phyloP scores from a whole-genome alignment of 2,797 vertebrate genomes.

The Nasua narica region DNA sequence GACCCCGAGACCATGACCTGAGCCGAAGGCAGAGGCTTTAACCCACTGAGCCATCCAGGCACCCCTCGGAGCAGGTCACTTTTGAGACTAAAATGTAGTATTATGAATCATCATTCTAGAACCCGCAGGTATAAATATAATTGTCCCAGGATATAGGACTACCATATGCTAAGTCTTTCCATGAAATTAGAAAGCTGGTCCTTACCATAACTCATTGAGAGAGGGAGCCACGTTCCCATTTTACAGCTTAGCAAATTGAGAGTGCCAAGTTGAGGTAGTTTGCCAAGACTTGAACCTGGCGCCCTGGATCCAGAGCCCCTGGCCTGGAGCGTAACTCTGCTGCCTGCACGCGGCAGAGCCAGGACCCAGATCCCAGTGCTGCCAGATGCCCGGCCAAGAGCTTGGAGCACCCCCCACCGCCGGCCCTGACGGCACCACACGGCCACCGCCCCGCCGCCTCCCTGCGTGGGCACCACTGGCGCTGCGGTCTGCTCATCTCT shows the following conservation, averaged over 20 bases:
- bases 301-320: fast-evolving
- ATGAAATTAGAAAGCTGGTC: background rate
- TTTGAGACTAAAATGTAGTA: background rate
- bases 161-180: background rate
- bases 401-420: background rate
- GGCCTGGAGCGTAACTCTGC: background rate
- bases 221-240: background rate
- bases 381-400: background rate
- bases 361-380: background rate
- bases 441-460: fast-evolving
- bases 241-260: background rate
- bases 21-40: too few species aligned
- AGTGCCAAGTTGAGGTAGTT: background rate
- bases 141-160: background rate
- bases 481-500: background rate
- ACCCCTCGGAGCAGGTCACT: too few species aligned
- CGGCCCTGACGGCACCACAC: background rate
- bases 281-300: background rate
- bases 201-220: background rate
- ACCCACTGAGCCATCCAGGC: too few species aligned
- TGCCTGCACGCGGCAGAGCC: background rate
- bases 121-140: fast-evolving
- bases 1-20: too few species aligned
- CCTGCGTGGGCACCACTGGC: fast-evolving
- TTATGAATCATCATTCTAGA: background rate